Evolutionary conservation across 2,113 vertebrate genomes (phyloP).

Genomic region (Megaceryle maxima): DNA sequence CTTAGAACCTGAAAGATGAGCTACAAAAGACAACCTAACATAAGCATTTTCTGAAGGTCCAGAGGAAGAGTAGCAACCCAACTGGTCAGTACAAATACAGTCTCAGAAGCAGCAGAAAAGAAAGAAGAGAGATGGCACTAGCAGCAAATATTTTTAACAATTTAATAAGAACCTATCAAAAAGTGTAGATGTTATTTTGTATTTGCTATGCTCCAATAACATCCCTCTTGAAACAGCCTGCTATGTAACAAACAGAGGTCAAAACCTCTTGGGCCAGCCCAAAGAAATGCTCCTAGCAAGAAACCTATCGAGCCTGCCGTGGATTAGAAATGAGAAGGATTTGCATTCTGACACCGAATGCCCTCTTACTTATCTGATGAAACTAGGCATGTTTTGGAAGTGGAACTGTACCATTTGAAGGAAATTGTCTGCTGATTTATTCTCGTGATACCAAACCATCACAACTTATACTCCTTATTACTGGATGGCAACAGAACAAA

Average conservation of each 20-base stretch:
- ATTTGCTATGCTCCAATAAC: not conserved
- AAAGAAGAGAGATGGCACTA: not conserved
- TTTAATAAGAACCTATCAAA: not conserved
- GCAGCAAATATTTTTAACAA: not conserved
- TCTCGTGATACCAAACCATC: not conserved
- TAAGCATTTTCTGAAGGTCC: not conserved
- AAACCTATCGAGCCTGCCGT: not conserved
- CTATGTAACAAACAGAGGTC: not conserved
- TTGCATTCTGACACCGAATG: slow-evolving; percentile 12
- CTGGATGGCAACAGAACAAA: not conserved
- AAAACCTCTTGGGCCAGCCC: not conserved
- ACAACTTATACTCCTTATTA: not conserved
- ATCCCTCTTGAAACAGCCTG: not conserved
- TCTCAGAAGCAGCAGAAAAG: not conserved
- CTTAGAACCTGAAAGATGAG: not conserved
- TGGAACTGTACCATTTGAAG: slow-evolving; percentile 5
- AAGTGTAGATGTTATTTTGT: not conserved
- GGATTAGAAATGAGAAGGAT: not conserved
- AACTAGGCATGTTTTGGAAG: slow-evolving; percentile 13
- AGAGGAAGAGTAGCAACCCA: not conserved
- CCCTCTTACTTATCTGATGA: not conserved
- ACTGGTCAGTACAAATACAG: rapidly evolving
- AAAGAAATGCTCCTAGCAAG: not conserved
- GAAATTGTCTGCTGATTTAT: not conserved
- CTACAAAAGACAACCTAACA: not conserved